Evolutionary conservation across 1,140 invertebrate genomes (phyloP).

Genomic region (Samia ricini): DNA sequence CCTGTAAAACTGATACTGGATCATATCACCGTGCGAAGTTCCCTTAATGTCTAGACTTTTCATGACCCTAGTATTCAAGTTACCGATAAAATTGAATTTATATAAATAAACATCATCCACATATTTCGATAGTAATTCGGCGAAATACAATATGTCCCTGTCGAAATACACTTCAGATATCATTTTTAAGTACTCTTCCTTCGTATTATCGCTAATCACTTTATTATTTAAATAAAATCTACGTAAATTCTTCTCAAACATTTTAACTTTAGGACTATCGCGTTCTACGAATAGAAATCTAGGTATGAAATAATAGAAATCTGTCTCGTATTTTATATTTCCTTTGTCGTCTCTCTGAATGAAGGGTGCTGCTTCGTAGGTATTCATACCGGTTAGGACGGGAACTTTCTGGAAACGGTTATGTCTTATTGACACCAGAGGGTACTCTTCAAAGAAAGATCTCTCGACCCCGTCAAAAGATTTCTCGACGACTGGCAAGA

Average conservation of each 20-base stretch:
- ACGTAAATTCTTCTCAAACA: conserved; percentile 51
- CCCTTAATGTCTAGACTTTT: conserved; percentile 61
- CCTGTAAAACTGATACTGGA: conserved; percentile 80
- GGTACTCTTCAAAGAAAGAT: conserved; percentile 59
- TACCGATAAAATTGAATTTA: conserved; percentile 66
- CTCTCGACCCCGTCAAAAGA: conserved; percentile 48
- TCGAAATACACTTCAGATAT: conserved; percentile 68
- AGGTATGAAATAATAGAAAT: conserved; percentile 66
- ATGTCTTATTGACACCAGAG: conserved; percentile 48
- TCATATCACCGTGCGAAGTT: conserved; percentile 80
- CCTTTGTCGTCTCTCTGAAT: conserved; percentile 45
- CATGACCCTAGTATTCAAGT: conserved; percentile 55
- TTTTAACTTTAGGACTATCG: conserved; percentile 23
- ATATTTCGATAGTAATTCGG: conserved; percentile 48
- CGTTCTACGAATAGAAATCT: conserved; percentile 31
- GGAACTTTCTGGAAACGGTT: conserved; percentile 79
- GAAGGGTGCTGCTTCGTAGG: conserved; percentile 78
- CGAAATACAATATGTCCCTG: conserved; percentile 61
- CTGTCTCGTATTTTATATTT: conserved; percentile 43
- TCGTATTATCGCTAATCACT: conserved; percentile 30
- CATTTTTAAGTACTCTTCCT: conserved; percentile 56
- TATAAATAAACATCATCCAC: conserved; percentile 65
- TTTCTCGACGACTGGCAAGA: conserved; percentile 68
- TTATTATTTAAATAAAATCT: conserved; percentile 74
- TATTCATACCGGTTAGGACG: conserved; percentile 77